These are phyloP conservation scores for Drusus annulatus DNA, from an alignment of 1,140 invertebrate genomes.

Conservation along the genomic window DNA sequence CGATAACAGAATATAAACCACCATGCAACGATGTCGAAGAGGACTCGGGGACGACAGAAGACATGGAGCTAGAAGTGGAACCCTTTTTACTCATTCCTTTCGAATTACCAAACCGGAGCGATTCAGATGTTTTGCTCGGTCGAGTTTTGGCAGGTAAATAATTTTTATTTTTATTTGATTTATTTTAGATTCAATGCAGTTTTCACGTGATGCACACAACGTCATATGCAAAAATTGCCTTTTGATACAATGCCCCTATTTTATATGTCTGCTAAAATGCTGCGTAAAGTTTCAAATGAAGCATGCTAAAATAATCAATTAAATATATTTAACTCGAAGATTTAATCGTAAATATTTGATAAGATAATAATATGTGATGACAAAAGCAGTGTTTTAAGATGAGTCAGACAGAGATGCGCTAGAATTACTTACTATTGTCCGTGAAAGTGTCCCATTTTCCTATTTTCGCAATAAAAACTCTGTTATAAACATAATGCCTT, in stretches of 20 bases:
- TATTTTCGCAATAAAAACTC: conserved; percentile 24
- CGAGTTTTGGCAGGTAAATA: conserved; percentile 73
- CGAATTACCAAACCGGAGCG: conserved; percentile 61
- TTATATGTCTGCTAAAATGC: too few species aligned
- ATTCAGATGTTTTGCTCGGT: conserved; percentile 72
- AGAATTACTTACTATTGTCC: neutral
- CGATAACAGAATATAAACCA: conserved; percentile 55
- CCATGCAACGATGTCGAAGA: conserved; percentile 56
- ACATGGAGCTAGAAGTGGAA: conserved; percentile 48
- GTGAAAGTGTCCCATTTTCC: neutral
- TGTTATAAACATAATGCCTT: neutral
- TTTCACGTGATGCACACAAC: too few species aligned
- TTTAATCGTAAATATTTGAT: too few species aligned
- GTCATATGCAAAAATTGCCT: too few species aligned
- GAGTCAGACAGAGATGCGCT: neutral
- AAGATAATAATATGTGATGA: too few species aligned
- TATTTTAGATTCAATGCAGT: too few species aligned
- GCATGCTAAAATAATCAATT: too few species aligned
- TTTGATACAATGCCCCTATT: too few species aligned
- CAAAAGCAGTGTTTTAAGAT: too few species aligned
- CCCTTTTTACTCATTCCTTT: conserved; percentile 59
- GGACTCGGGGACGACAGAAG: conserved; percentile 64
- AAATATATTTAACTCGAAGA: too few species aligned
- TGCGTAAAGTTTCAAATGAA: too few species aligned
- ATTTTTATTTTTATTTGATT: too few species aligned